Evolutionary conservation across 2,888 invertebrate species (phyloP).

Genomic region (Proisotoma minuta): DNA sequence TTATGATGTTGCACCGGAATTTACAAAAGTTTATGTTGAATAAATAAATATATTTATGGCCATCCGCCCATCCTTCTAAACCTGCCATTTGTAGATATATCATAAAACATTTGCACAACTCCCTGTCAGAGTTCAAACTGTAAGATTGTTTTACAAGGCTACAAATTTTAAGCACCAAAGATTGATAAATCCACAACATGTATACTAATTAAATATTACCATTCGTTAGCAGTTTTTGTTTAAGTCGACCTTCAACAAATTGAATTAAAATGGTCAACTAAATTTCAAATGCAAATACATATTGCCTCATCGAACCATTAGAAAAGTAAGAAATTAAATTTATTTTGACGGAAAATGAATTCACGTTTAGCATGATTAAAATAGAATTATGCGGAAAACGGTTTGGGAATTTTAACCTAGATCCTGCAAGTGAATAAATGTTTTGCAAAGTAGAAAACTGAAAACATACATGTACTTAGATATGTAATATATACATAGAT

Average conservation of each 20-base stretch:
- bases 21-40: neutral
- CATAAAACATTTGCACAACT: neutral
- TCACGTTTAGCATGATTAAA: no score
- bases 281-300: neutral
- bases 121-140: neutral
- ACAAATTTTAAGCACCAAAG: neutral
- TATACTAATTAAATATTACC: slow-evolving; percentile 2
- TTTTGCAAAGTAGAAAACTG: no score
- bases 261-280: neutral
- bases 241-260: neutral
- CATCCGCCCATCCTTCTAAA: neutral
- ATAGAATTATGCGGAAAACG: no score
- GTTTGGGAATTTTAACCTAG: neutral
- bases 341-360: neutral
- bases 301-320: neutral
- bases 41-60: slow-evolving; percentile 9
- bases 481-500: no score
- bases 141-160: neutral
- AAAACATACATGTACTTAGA: no score
- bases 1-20: neutral
- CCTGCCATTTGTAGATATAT: neutral
- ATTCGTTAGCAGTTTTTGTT: neutral
- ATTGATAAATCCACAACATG: neutral
- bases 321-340: neutral
- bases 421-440: no score